A percentile compares a stretch with the other conserved stretches of the same genome.
These are phyloP conservation scores for Melopsittacus undulatus DNA, from an alignment of 2,797 vertebrate species.

Conservation along the genomic window DNA sequence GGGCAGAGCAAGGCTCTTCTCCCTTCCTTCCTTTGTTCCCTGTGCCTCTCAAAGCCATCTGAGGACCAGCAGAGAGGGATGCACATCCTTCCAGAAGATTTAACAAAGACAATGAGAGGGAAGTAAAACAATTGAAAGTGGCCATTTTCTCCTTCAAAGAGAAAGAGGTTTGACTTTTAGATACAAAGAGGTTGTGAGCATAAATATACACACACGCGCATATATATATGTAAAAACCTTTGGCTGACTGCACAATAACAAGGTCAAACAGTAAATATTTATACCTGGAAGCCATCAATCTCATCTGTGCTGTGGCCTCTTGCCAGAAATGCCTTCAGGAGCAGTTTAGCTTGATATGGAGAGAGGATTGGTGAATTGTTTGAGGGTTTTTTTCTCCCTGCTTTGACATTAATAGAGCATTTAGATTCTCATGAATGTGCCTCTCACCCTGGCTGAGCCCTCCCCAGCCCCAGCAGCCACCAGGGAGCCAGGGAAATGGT, in stretches of 20 bases:
- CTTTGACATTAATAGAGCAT: not conserved
- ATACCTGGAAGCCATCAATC: constrained; percentile 40
- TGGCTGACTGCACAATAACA: constrained; percentile 49
- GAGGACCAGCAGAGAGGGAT: not conserved
- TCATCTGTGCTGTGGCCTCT: constrained; percentile 20
- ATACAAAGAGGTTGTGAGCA: not conserved
- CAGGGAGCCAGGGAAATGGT: not conserved
- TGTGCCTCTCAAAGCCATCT: not conserved
- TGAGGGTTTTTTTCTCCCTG: not conserved
- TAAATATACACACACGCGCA: not conserved
- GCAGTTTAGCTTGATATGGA: not conserved
- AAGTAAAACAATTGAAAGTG: not conserved
- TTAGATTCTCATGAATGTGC: not conserved
- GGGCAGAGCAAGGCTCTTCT: not conserved
- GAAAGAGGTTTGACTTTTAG: not conserved
- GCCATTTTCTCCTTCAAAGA: not conserved
- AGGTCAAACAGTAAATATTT: constrained; percentile 62
- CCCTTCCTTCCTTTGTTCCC: not conserved
- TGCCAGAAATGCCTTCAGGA: constrained; percentile 39
- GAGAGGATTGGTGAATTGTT: not conserved
- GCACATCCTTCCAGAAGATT: not conserved
- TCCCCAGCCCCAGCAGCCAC: not conserved
- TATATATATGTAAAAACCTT: not conserved
- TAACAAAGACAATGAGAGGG: not conserved
- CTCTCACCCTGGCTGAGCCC: not conserved